These are phyloP conservation scores for Drosophila paramelanica DNA, from an alignment of 2,888 invertebrate species.

Conservation along the genomic window DNA sequence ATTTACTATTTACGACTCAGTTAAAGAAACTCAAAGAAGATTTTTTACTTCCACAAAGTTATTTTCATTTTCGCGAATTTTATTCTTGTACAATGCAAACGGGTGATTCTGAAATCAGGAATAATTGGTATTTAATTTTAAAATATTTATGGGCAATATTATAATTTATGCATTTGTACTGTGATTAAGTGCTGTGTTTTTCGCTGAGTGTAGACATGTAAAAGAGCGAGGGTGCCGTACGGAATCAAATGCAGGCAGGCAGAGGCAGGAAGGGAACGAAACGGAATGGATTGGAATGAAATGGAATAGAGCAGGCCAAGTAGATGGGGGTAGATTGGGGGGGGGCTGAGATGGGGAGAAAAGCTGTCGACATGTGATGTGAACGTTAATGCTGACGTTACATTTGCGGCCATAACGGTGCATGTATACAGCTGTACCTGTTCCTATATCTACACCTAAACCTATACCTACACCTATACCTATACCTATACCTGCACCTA, in stretches of 20 bases:
- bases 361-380: constrained; percentile 21
- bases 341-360: not conserved
- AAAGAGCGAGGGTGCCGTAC: constrained; percentile 10
- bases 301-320: not conserved
- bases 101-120: no score
- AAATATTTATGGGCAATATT: no score
- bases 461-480: not conserved
- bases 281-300: constrained; percentile 9
- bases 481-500: not conserved
- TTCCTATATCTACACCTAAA: no score
- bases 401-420: constrained; percentile 34
- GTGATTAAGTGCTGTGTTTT: no score
- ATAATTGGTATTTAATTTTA: no score
- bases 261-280: not conserved
- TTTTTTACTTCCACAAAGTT: no score
- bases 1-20: no score
- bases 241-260: constrained; percentile 22
- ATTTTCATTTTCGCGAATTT: no score
- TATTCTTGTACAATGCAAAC: no score
- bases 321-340: no score
- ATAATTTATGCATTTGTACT: no score
- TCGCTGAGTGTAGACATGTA: constrained; percentile 26
- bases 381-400: constrained; percentile 22
- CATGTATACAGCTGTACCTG: not conserved
- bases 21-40: no score